Evolutionary conservation across 2,888 invertebrate genomes (phyloP).

Genomic region (Chouioia cunea): DNA sequence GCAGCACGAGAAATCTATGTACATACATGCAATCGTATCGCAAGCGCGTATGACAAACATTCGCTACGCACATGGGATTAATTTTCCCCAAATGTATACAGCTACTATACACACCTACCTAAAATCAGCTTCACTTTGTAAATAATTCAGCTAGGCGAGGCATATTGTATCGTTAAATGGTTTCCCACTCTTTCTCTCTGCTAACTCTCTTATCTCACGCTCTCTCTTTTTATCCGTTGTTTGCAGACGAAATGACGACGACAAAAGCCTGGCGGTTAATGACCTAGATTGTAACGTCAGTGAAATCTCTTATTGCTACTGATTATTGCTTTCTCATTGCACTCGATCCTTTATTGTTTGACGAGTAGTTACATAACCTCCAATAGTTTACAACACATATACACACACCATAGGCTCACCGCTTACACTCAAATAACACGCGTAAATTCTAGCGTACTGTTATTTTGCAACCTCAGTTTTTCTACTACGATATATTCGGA

Average conservation of each 20-base stretch:
- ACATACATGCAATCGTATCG: slow-evolving; percentile 1
- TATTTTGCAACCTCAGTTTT: not conserved
- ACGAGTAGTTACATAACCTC: slow-evolving; percentile 26
- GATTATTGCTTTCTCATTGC: not conserved
- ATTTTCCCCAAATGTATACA: not conserved
- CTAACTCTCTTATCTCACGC: not conserved
- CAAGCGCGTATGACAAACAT: too few species aligned
- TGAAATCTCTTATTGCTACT: not conserved
- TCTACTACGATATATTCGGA: too few species aligned
- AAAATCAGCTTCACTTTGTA: not conserved
- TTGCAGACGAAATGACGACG: too few species aligned
- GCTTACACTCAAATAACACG: not conserved
- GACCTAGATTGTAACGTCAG: slow-evolving; percentile 24
- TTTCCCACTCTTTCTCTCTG: not conserved
- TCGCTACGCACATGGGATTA: not conserved
- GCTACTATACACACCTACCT: not conserved
- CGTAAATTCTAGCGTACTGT: not conserved
- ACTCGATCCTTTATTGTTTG: not conserved
- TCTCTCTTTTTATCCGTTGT: too few species aligned
- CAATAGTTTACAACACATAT: not conserved
- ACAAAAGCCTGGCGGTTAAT: slow-evolving; percentile 17
- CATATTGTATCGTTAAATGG: not conserved
- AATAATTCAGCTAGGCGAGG: not conserved
- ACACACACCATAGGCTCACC: not conserved
- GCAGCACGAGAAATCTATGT: not conserved